Evolutionary conservation across 2,888 invertebrate genomes (phyloP).

Genomic region (Temnothorax rugatulus): DNA sequence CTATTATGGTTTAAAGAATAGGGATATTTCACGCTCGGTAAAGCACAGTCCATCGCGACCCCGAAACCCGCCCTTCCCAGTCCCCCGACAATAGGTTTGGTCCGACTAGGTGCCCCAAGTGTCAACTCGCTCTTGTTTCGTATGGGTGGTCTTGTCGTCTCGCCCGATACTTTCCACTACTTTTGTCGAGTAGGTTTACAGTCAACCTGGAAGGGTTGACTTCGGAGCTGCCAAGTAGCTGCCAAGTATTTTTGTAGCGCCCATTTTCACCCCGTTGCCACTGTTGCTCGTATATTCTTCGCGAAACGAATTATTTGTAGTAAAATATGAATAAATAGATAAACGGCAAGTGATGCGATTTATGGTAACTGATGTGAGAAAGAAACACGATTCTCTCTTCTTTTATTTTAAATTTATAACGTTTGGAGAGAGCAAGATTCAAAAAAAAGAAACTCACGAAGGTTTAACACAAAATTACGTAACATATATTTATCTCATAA

Average conservation of each 20-base stretch:
- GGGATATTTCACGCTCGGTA: constrained; percentile 84
- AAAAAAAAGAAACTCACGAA: neutral
- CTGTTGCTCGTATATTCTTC: neutral
- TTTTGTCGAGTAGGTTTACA: constrained; percentile 63
- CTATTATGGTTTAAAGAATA: constrained; percentile 82
- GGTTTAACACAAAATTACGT: neutral
- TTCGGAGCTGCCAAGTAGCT: constrained; percentile 34
- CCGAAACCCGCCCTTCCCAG: constrained; percentile 70
- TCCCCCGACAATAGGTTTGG: constrained; percentile 72
- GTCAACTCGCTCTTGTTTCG: constrained; percentile 82
- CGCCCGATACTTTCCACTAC: constrained; percentile 69
- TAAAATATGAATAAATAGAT: neutral
- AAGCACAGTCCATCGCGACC: constrained; percentile 79
- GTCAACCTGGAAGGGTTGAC: constrained; percentile 63
- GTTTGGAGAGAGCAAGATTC: neutral
- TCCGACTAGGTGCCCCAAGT: constrained; percentile 77
- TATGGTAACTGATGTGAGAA: neutral
- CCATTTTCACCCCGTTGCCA: neutral
- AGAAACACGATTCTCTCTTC: neutral
- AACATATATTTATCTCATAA: constrained; percentile 21
- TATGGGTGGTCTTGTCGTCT: constrained; percentile 75
- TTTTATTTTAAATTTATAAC: neutral
- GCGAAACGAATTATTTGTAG: neutral
- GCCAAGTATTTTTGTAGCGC: constrained; percentile 34
- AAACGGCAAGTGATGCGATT: neutral